A percentile compares a stretch with the other conserved stretches of the same genome.
Evolutionary conservation across 2,113 vertebrate genomes (phyloP).

Genomic region (Xyliphius kryptos): DNA sequence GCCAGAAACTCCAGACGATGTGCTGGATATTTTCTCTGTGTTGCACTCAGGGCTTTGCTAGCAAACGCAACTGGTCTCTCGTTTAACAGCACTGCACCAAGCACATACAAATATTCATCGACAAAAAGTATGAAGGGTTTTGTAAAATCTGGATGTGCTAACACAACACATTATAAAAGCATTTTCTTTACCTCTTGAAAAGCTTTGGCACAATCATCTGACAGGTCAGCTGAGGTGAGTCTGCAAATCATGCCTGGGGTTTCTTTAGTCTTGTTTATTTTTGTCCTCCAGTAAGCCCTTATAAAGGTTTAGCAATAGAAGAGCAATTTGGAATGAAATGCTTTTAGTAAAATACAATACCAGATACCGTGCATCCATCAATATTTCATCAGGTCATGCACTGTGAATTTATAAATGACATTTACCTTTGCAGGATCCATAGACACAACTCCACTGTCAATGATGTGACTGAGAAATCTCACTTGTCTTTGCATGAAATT

Average conservation of each 20-base stretch:
- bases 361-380: too few species aligned
- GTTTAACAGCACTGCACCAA: constrained; percentile 12
- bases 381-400: too few species aligned
- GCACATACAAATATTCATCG: constrained; percentile 23
- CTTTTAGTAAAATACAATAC: too few species aligned
- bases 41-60: constrained; percentile 16
- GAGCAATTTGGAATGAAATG: background rate
- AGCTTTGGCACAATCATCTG: constrained; percentile 1
- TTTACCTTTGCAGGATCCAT: too few species aligned
- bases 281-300: background rate
- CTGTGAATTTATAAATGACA: too few species aligned
- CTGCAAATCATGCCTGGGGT: too few species aligned
- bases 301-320: background rate
- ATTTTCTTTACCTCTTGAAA: background rate
- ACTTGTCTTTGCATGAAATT: too few species aligned
- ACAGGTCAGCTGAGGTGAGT: constrained; percentile 23
- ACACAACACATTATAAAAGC: constrained; percentile 18
- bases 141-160: constrained; percentile 25
- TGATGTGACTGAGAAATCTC: too few species aligned
- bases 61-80: constrained; percentile 18
- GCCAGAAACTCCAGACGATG: constrained; percentile 19
- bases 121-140: constrained; percentile 26
- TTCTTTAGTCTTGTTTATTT: background rate
- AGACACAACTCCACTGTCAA: too few species aligned
- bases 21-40: constrained; percentile 22